Base-by-base conservation (phyloP, 2,113 vertebrate species). In the Scatophagus argus region DNA sequence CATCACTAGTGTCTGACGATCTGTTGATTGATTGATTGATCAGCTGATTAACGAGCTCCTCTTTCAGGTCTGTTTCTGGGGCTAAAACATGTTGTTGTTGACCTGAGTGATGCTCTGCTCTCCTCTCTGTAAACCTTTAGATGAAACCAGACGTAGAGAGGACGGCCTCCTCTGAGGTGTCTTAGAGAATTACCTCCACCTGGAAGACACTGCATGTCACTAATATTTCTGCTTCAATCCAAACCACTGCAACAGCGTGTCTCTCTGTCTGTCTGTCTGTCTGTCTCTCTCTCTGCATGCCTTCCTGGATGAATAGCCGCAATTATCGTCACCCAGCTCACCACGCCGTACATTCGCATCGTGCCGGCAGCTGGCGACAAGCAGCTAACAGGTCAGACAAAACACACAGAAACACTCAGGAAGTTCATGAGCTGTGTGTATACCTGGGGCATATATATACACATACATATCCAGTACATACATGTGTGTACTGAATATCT, bases 241-340 rank as follows among this genome's bases (percentile, higher is more conserved):
- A 78, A 64, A 66, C 64, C 52, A 19, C 72, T 72, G 70, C 85
- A 66, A 54, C 80, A 85, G 59, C 68, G 59, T 81, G 49, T 79
- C 74, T 79, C 32, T 86, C 54, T 56, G 0, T 39, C 59, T 56
- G 0, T 74, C 38, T 54, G 8, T 14, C 29, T 65, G 6, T 49
- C 54, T 49, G 1, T 77, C 51, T 63, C 1, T 61, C 31, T 77
- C 19, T 87, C 81, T 89, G 76, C 85, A 79, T 86, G 79, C 79
- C 83, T 86, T 81, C 79, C 84, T 89, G 83, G 64, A 84, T 9
- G 77, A 86, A 94, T 96, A 99, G 97, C 98, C 88, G 98, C 98
- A 95, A 98, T 99, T 96, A 98, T 99, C 94, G 94, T 96, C 96
- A 98, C 97, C 92, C 98, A 99, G 96, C 97, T 99, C 96, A 99